Evolutionary conservation across 1,140 invertebrate genomes (phyloP), one percentile per base, ranked within the genome.

Genomic region (Lepeophtheirus salmonis): DNA sequence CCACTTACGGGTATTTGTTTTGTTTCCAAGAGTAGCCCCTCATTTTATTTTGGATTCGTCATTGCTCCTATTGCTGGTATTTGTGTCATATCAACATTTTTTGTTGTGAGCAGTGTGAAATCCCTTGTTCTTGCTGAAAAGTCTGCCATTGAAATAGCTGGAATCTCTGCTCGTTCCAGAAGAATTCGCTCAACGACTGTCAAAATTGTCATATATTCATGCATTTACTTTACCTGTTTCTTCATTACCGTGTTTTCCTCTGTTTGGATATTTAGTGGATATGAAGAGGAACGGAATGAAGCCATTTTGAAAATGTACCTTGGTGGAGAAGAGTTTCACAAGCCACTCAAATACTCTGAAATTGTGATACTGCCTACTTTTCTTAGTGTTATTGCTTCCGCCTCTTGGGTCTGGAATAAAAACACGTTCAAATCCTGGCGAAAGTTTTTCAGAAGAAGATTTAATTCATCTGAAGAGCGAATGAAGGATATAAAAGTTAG

Each of bases 31-130:
- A 54, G 56, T 52, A 18, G 30, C 2, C 24, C 30, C 2, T 16
- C 18, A 14, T 58, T 54, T 49, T 54, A 54, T 21, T 24, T n/a
- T 14, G 18, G 30, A 10, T 56, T 41, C 18, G 56, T 60, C 25
- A 56, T 25, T 62, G 56, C 23, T 4, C 52, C 52, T n/a, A 18
- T 54, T 14, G 23, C n/a, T 20, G n/a, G n/a, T 20, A 54, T 24
- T 20, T 4, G 12, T 52, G 6, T 52, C 6, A 16, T 18, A 4
- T 16, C n/a, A 6, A 6, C 23, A 4, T 53, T 22, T 26, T 54
- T 58, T 17, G 17, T 50, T 26, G n/a, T 21, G 17, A 55, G 20
- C 10, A 13, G 51, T 2, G 20, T n/a, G 17, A 55, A 18, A n/a
- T 41, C 30, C 30, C 30, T 41, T n/a, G n/a, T 41, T n/a, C n/a